A percentile compares a stretch with the other conserved stretches of the same genome.
Conservation (phyloP, 30 jellyfish, hydroid and myxozoan species). For the Rhopilema esculentum region DNA sequence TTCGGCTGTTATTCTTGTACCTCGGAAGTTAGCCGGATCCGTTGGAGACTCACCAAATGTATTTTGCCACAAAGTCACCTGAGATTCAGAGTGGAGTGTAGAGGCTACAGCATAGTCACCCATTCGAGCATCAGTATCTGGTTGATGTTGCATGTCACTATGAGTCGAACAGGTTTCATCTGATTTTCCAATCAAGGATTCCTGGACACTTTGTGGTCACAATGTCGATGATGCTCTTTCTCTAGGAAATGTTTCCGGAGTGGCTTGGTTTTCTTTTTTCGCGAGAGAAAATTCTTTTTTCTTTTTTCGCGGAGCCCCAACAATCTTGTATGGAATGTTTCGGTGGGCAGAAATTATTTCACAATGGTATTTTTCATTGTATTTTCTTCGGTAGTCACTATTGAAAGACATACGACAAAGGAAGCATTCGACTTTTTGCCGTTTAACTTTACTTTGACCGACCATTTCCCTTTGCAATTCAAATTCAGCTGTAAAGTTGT, state of each 20-base stretch:
- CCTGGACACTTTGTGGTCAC: constrained; percentile 10
- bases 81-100: constrained; percentile 20
- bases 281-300: constrained; percentile 6
- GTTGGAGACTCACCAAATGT: constrained; percentile 18
- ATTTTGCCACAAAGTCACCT: constrained; percentile 17
- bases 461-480: not conserved
- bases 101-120: constrained; percentile 4
- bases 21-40: constrained; percentile 11
- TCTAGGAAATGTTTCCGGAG: constrained; percentile 11
- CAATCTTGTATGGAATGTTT: constrained; percentile 21
- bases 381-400: constrained; percentile 13
- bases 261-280: constrained; percentile 7
- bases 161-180: constrained; percentile 29
- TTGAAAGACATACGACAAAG: not conserved
- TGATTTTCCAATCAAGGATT: constrained; percentile 22
- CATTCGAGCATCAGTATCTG: constrained; percentile 20
- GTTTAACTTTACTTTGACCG: not conserved
- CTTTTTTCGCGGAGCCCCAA: constrained; percentile 11
- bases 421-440: not conserved
- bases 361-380: constrained; percentile 21
- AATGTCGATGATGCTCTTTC: constrained; percentile 8
- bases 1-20: not conserved
- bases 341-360: constrained; percentile 28
- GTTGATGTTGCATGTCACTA: constrained; percentile 9
- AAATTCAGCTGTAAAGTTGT: not conserved